These are phyloP conservation scores for Pelusios castaneus DNA, from an alignment of 2,113 vertebrate genomes.

Conservation along the genomic window DNA sequence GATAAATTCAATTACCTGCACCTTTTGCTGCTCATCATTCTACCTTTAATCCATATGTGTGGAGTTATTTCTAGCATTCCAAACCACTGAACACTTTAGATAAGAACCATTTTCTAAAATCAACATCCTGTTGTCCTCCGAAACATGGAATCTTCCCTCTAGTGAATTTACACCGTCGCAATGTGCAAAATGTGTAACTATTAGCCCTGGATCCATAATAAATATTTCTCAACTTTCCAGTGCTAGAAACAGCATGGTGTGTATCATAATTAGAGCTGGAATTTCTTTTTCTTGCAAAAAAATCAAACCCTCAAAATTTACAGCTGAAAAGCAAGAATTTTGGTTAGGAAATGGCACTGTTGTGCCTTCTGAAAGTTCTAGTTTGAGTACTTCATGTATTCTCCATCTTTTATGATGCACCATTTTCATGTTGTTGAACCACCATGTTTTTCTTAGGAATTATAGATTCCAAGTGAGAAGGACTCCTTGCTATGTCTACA, in stretches of 20 bases:
- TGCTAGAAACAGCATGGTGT: not conserved
- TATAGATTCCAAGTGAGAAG: not conserved
- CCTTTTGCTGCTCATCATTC: not conserved
- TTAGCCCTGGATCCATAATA: not conserved
- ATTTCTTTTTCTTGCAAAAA: not conserved
- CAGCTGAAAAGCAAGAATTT: not conserved
- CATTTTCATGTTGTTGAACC: not conserved
- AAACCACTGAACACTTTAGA: not conserved
- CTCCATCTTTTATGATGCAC: not conserved
- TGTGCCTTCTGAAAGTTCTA: not conserved
- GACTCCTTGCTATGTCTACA: too few relatives aligned
- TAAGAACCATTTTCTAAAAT: rapidly evolving
- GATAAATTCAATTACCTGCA: not conserved
- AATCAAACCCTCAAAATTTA: not conserved
- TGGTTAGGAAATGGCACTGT: not conserved
- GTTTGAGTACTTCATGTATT: not conserved
- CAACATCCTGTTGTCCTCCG: not conserved
- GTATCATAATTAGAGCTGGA: not conserved
- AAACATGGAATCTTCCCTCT: not conserved
- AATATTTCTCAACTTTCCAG: not conserved
- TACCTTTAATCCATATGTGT: not conserved
- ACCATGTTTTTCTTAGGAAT: not conserved
- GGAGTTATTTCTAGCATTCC: not conserved
- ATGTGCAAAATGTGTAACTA: constrained; percentile 1
- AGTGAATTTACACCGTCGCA: not conserved